Conservation (phyloP, 2,888 invertebrate species). For the Pteria penguin region DNA sequence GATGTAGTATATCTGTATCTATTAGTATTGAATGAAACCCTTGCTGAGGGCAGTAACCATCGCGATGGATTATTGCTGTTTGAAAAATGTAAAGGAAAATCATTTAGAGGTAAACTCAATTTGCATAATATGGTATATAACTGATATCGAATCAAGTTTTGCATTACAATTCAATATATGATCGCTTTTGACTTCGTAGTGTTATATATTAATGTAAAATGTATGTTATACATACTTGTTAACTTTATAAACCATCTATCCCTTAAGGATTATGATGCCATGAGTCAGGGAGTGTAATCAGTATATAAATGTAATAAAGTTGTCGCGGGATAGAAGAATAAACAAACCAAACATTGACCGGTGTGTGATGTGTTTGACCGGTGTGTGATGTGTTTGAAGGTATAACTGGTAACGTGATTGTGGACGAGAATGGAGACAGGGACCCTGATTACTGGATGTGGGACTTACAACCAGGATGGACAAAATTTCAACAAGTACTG, state of each 20-base stretch:
- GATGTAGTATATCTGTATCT: conserved; percentile 71
- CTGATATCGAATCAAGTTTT: no score
- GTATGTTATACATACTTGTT: no score
- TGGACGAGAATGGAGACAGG: conserved; percentile 73
- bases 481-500: conserved; percentile 50
- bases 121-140: no score
- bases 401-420: conserved; percentile 69
- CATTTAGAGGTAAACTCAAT: conserved; percentile 62
- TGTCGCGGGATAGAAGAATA: no score
- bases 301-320: neutral
- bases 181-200: no score
- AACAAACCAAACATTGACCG: no score
- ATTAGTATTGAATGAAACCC: conserved; percentile 58
- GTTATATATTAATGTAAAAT: no score
- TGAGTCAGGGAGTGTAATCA: neutral
- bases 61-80: conserved; percentile 64
- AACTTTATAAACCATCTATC: no score
- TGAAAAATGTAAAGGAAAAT: conserved; percentile 55
- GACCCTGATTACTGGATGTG: conserved; percentile 74
- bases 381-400: conserved; percentile 50
- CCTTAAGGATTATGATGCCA: no score
- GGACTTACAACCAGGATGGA: conserved; percentile 56
- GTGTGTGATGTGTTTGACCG: neutral
- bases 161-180: no score
- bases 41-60: conserved; percentile 51